phyloP scores from a whole-genome alignment of 2,797 vertebrate species.

The Leptoclinus maculatus region DNA sequence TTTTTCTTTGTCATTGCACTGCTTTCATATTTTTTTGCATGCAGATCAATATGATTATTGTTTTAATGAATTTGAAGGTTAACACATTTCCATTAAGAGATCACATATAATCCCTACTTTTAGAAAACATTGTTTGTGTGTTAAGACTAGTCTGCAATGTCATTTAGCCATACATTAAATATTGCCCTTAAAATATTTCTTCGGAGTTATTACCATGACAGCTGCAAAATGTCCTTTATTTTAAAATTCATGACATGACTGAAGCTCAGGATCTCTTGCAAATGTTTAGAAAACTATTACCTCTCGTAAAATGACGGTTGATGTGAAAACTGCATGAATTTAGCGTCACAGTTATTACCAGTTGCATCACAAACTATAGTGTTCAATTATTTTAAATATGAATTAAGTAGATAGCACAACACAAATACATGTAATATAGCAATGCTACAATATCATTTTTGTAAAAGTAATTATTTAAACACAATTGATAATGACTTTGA shows the following conservation, averaged over 20 bases:
- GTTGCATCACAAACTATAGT: constrained; percentile 3
- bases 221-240: background rate
- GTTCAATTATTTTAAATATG: background rate
- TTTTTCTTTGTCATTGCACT: constrained; percentile 32
- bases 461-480: background rate
- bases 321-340: background rate
- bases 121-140: background rate
- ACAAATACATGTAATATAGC: background rate
- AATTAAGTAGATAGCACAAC: background rate
- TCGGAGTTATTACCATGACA: background rate
- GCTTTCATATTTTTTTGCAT: constrained; percentile 52
- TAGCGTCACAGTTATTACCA: background rate
- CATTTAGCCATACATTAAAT: background rate
- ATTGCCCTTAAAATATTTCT: background rate
- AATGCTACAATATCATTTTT: background rate
- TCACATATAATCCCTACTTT: background rate
- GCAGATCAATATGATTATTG: constrained; percentile 8
- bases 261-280: background rate
- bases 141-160: background rate
- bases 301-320: background rate
- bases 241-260: background rate
- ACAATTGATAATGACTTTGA: background rate
- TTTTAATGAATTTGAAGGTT: background rate
- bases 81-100: constrained; percentile 14
- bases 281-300: background rate